phyloP scores from a whole-genome alignment of 2,797 vertebrate species.

The Anas capensis region DNA sequence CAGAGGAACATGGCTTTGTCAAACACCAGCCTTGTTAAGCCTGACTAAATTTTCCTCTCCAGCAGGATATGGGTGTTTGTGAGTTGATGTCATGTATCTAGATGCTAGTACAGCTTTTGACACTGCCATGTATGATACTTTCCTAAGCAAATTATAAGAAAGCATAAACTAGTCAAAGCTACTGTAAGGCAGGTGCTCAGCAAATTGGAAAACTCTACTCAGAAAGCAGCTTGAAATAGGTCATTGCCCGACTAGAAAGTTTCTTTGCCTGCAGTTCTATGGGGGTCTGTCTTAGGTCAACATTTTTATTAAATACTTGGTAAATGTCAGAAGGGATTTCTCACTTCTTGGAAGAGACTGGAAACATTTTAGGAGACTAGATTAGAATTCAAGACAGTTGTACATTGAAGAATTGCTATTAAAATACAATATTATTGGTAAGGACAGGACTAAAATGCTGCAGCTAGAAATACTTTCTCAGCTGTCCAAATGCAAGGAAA shows the following conservation, averaged over 20 bases:
- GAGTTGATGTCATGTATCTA: neutral
- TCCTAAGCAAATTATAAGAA: constrained; percentile 9
- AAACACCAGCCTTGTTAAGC: neutral
- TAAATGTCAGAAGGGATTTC: constrained; percentile 17
- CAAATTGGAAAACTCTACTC: neutral
- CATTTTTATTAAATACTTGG: constrained; percentile 21
- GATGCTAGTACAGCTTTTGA: neutral
- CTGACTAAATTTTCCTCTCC: neutral
- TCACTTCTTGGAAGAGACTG: neutral
- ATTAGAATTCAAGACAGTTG: neutral
- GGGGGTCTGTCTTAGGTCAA: neutral
- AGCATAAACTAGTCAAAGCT: neutral
- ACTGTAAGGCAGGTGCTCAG: neutral
- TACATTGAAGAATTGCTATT: neutral
- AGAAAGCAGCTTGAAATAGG: neutral
- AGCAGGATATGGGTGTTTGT: neutral
- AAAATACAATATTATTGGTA: neutral
- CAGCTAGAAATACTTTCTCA: neutral
- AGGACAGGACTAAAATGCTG: neutral
- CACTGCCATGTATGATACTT: neutral
- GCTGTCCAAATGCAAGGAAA: neutral
- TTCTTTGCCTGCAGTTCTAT: neutral
- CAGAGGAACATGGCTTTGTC: neutral
- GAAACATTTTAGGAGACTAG: neutral
- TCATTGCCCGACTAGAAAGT: neutral